These are phyloP conservation scores for Oreochromis aureus DNA, from an alignment of 2,113 vertebrate species.

Conservation along the genomic window DNA sequence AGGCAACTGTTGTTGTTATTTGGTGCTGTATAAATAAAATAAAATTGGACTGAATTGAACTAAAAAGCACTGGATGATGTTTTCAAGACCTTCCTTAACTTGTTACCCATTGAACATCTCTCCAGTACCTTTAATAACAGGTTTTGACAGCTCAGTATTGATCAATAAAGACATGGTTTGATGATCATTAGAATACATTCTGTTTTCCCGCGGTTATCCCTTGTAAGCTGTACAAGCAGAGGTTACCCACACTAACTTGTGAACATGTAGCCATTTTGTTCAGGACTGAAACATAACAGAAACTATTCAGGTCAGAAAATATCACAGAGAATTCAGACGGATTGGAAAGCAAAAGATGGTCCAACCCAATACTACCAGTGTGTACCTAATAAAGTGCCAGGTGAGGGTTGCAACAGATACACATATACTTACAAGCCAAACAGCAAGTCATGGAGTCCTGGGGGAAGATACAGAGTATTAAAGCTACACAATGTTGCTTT, in stretches of 20 bases:
- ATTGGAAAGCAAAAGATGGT: not conserved
- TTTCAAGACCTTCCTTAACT: not conserved
- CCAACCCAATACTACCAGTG: not conserved
- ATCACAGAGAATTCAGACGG: not conserved
- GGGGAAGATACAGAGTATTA: not conserved
- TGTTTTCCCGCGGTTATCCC: not conserved
- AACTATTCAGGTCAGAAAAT: not conserved
- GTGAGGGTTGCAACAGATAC: not conserved
- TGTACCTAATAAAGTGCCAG: not conserved
- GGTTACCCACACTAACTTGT: not conserved
- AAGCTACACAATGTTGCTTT: not conserved
- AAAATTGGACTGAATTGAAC: not conserved
- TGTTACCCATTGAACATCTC: not conserved
- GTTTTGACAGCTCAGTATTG: not conserved
- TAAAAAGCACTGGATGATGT: not conserved
- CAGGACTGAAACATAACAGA: not conserved
- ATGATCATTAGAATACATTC: not conserved
- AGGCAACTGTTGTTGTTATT: not conserved
- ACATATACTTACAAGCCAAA: constrained; percentile 77
- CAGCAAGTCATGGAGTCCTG: constrained; percentile 79
- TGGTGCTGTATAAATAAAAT: not conserved
- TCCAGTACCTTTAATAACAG: not conserved
- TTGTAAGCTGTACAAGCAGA: not conserved
- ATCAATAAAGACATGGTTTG: not conserved
- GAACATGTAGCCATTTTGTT: not conserved